Conservation (phyloP, 92 coral and sea anemone genomes). For the Zoanthus solanderi region DNA sequence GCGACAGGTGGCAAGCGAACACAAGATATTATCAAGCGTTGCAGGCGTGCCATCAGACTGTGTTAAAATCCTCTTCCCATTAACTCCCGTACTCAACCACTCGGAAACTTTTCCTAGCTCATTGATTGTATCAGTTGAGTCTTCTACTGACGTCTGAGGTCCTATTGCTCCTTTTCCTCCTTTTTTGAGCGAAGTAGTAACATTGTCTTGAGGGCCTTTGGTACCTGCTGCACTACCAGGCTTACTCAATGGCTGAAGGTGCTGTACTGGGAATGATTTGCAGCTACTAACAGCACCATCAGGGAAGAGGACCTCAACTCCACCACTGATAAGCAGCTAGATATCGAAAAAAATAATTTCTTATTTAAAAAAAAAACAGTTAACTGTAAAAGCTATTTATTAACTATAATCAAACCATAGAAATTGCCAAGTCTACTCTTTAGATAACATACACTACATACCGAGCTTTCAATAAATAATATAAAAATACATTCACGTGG, state of each 20-base stretch:
- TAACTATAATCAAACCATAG: too few species aligned
- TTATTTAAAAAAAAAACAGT: background rate
- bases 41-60: constrained; percentile 73
- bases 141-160: constrained; percentile 79
- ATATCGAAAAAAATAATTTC: background rate
- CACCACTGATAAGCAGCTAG: constrained; percentile 78
- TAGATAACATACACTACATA: too few species aligned
- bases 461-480: too few species aligned
- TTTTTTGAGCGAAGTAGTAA: constrained; percentile 53
- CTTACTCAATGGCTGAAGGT: constrained; percentile 62
- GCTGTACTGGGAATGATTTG: constrained; percentile 72
- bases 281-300: constrained; percentile 91
- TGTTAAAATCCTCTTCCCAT: constrained; percentile 81
- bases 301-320: constrained; percentile 89
- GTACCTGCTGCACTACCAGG: constrained; percentile 64
- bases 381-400: background rate
- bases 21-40: constrained; percentile 72
- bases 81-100: constrained; percentile 85
- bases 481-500: too few species aligned
- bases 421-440: too few species aligned
- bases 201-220: constrained; percentile 67
- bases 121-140: constrained; percentile 73
- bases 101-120: constrained; percentile 77
- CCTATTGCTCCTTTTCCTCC: constrained; percentile 61
- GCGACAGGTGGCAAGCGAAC: constrained; percentile 88